Evolutionary conservation across 2,888 invertebrate genomes (phyloP), one percentile per base, ranked within the genome.

Genomic region (Coenonympha arcania): DNA sequence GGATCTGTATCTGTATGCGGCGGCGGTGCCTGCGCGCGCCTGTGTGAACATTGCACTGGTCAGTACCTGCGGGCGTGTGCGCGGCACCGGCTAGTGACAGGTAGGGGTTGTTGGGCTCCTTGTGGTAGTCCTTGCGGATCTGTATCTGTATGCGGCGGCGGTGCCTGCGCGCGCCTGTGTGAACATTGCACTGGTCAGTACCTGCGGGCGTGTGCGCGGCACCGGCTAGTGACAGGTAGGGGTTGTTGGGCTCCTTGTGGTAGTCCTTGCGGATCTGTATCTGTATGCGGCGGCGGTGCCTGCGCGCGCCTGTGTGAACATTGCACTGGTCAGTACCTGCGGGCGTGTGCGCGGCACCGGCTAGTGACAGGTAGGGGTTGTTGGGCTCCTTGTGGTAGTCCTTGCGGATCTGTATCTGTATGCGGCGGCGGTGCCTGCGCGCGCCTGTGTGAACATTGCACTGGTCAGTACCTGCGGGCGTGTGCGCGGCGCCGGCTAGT

Each of bases 141-240:
- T 85, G 85, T 62, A 85, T 84, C 63, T 84, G 81, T 43, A 85
- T 83, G 75, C 78, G 57, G 62, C 82, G 15, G 53, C 64, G 13
- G 62, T 49, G 67, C 2, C 69, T 62, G 1, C 69, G 63, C 1
- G 67, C 55, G 48, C 93, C 93, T 47, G 89, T 90, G 67, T 90
- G n/a, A n/a, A n/a, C n/a, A n/a, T n/a, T n/a, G n/a, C n/a, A n/a
- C n/a, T n/a, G n/a, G n/a, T n/a, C n/a, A n/a, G n/a, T n/a, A n/a
- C n/a, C n/a, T n/a, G n/a, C n/a, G n/a, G n/a, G 89, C 30, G 90
- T 87, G 77, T 93, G 93, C 15, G 92, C 90, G 4, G 19, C 6
- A 3, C 20, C 28, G 9, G 37, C 11, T 13, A 11, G 15, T 6
- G 48, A 4, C 39, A 59, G 4, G 66, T 50, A n/a, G 53, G 37